Conservation (phyloP, 2,113 vertebrate species). For the Platysteira castanea region DNA sequence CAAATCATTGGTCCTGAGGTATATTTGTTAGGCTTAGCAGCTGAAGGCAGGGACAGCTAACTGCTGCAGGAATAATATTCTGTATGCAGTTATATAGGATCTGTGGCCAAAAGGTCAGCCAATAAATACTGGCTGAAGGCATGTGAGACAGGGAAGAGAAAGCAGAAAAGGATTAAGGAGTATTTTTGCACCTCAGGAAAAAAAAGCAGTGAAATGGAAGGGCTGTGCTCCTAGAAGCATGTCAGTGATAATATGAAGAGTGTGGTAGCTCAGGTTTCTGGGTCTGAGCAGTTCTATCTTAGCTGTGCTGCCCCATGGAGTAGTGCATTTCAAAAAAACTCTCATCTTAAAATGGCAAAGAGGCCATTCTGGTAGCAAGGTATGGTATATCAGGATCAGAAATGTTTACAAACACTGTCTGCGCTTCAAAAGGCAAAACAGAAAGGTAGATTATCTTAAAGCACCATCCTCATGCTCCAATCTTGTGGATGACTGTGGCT, state of each 20-base stretch:
- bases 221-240: neutral
- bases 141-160: neutral
- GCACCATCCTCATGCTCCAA: neutral
- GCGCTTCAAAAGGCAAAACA: neutral
- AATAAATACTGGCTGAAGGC: neutral
- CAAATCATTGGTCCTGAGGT: neutral
- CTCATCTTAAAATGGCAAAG: neutral
- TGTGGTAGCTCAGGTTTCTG: neutral
- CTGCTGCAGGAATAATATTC: neutral
- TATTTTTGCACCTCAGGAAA: neutral
- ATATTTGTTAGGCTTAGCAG: neutral
- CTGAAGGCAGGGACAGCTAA: neutral
- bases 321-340: neutral
- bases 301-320: neutral
- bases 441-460: neutral
- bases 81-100: neutral
- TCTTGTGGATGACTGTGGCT: neutral
- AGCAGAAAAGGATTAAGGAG: neutral
- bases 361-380: neutral
- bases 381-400: neutral
- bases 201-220: neutral
- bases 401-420: neutral
- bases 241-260: neutral
- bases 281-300: neutral
- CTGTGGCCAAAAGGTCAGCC: neutral